phyloP scores from a whole-genome alignment of 2,797 vertebrate genomes.

The Chiloscyllium punctatum region DNA sequence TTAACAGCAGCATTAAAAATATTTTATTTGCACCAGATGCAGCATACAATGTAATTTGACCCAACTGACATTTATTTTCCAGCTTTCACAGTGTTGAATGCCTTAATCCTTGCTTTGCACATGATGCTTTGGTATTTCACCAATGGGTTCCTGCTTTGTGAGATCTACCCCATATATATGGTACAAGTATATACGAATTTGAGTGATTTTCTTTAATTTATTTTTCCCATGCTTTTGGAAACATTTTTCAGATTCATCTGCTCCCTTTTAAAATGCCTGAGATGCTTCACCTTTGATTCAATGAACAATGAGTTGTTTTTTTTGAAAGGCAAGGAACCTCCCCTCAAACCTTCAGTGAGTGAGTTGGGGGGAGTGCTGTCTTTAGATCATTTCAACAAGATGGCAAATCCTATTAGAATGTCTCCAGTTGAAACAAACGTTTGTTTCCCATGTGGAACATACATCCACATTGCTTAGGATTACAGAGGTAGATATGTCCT shows the following conservation, averaged over 20 bases:
- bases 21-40: slow-evolving; percentile 1
- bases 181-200: not conserved
- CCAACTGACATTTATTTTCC: slow-evolving; percentile 3
- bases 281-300: not conserved
- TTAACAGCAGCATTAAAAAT: not conserved
- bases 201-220: not conserved
- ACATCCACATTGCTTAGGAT: not conserved
- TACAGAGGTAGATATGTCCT: not conserved
- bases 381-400: not conserved
- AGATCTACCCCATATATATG: not conserved
- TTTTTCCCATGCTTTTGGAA: not conserved
- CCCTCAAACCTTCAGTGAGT: too few relatives aligned
- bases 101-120: not conserved
- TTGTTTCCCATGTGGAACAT: not conserved
- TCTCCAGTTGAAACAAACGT: not conserved
- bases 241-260: not conserved
- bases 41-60: slow-evolving; percentile 16
- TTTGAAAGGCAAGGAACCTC: not conserved
- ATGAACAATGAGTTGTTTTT: too few relatives aligned
- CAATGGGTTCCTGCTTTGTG: not conserved
- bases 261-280: not conserved
- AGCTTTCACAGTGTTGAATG: not conserved
- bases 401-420: slow-evolving; percentile 16
- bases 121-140: not conserved
- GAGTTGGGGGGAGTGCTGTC: not conserved